Conservation (phyloP, 2,888 invertebrate genomes). For the Drosophila incognita region DNA sequence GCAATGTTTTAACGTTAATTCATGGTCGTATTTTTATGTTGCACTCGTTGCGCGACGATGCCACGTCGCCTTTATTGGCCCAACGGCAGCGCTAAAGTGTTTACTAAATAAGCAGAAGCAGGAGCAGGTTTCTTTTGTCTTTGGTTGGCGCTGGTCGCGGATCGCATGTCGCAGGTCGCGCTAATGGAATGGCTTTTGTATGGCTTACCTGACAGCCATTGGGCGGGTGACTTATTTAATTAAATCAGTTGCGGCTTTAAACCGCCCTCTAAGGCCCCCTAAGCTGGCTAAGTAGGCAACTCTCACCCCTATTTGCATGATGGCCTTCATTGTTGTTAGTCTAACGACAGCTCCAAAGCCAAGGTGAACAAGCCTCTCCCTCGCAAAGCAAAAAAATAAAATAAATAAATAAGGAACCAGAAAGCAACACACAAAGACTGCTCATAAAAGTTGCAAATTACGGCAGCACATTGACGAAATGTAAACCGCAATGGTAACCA, state of each 20-base stretch:
- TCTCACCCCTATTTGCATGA: constrained; percentile 7
- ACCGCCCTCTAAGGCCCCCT: constrained; percentile 39
- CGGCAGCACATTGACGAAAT: constrained; percentile 57
- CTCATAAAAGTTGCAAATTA: constrained; percentile 67
- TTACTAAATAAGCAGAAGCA: constrained; percentile 73
- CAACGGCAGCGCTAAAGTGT: constrained; percentile 66
- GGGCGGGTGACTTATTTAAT: constrained; percentile 71
- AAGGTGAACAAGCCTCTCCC: constrained; percentile 8
- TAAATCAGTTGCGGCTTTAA: constrained; percentile 68
- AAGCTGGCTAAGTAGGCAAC: constrained; percentile 53
- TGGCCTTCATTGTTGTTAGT: constrained; percentile 44
- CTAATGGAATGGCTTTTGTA: constrained; percentile 72
- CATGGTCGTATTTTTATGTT: constrained; percentile 81
- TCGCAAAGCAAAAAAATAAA: background rate
- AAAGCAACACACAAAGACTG: constrained; percentile 17
- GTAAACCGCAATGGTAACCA: constrained; percentile 28
- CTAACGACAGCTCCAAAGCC: constrained; percentile 43
- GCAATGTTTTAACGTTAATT: constrained; percentile 82
- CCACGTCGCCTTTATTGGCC: constrained; percentile 61
- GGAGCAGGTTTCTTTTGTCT: constrained; percentile 51
- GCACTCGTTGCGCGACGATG: constrained; percentile 69
- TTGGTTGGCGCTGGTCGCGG: background rate
- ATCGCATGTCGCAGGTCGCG: constrained; percentile 39
- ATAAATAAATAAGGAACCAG: constrained; percentile 3
- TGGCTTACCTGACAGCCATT: constrained; percentile 61